phyloP scores from a whole-genome alignment of 2,797 vertebrate genomes.

The Crax fasciolata region DNA sequence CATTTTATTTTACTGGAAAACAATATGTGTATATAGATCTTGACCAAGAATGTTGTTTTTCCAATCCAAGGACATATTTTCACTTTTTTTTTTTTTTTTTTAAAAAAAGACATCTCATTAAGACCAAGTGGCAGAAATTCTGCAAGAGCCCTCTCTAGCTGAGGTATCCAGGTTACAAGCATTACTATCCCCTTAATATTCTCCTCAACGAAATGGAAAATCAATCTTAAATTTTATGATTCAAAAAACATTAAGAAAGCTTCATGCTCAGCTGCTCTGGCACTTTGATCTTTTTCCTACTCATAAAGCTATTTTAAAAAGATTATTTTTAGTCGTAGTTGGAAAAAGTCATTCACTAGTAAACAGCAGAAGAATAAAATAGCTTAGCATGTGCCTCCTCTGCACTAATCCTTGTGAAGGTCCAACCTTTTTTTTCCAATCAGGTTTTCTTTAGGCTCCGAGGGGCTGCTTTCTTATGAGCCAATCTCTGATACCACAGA shows the following conservation, averaged over 20 bases:
- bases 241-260: background rate
- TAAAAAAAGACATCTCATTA: background rate
- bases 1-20: background rate
- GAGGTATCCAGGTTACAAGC: background rate
- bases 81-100: no score
- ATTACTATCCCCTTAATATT: background rate
- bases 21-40: no score
- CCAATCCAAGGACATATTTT: background rate
- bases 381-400: background rate
- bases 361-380: background rate
- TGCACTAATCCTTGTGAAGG: background rate
- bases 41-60: background rate
- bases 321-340: background rate
- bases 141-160: background rate
- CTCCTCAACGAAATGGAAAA: background rate
- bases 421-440: background rate
- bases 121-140: background rate
- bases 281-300: no score
- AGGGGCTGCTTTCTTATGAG: background rate
- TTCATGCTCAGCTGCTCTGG: background rate
- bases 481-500: background rate
- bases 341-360: background rate
- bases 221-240: no score
- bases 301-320: accelerated
- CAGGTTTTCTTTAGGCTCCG: background rate